A percentile compares a stretch with the other conserved stretches of the same genome.
These are phyloP conservation scores for Galerucella nymphaeae DNA, from an alignment of 2,888 invertebrate genomes.

Conservation along the genomic window DNA sequence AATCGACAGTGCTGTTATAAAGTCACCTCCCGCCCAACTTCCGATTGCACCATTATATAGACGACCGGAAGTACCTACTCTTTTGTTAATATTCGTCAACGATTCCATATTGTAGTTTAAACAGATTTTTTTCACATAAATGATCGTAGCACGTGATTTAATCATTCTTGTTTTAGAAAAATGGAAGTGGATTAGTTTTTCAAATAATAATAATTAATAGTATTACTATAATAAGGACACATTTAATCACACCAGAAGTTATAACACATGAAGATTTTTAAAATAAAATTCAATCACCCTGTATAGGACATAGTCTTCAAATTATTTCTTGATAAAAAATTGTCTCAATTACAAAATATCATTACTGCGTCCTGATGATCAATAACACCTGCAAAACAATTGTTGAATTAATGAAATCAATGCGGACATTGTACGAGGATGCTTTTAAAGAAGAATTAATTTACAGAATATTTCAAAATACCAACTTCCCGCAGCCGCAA, in stretches of 20 bases:
- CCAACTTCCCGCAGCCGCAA: too few relatives aligned
- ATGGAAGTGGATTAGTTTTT: too few relatives aligned
- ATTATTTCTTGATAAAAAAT: too few relatives aligned
- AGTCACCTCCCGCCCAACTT: constrained; percentile 18
- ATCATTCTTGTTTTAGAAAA: neutral
- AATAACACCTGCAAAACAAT: constrained; percentile 17
- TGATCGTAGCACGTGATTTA: neutral
- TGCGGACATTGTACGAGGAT: constrained; percentile 5
- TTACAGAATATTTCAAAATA: neutral
- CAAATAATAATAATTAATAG: too few relatives aligned
- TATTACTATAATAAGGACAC: too few relatives aligned
- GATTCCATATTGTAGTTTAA: constrained; percentile 11
- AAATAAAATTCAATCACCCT: too few relatives aligned
- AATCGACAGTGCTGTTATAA: constrained; percentile 1
- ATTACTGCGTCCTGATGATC: constrained; percentile 4
- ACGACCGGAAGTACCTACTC: constrained; percentile 31
- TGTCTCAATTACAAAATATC: neutral
- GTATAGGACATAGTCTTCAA: too few relatives aligned
- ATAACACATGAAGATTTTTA: too few relatives aligned
- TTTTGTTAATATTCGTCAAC: constrained; percentile 27
- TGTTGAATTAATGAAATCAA: constrained; percentile 21
- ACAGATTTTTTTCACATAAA: neutral
- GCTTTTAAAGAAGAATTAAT: neutral
- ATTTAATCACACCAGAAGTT: too few relatives aligned
- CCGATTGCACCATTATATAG: constrained; percentile 30